These are phyloP conservation scores for Acropora tenuis DNA, from an alignment of 64 coral and sea anemone genomes.

Conservation along the genomic window DNA sequence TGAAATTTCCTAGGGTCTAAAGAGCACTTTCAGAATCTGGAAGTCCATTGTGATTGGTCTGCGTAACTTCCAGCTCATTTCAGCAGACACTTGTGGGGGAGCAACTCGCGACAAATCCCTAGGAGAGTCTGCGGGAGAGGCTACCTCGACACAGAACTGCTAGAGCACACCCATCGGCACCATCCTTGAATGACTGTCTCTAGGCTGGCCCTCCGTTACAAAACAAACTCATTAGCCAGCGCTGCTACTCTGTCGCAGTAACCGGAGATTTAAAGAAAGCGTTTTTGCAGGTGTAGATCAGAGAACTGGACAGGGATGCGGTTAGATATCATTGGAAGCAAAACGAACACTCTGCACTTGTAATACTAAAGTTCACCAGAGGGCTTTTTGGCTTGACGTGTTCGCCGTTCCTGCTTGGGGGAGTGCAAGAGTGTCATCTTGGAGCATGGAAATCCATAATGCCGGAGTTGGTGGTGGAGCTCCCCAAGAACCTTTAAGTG, in stretches of 20 bases:
- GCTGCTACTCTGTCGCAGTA: neutral
- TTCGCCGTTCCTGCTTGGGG: slow-evolving; percentile 5
- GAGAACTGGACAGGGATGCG: slow-evolving; percentile 8
- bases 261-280: slow-evolving; percentile 5
- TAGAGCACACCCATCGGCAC: neutral
- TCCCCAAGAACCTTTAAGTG: neutral
- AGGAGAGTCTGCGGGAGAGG: too few species aligned
- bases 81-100: too few species aligned
- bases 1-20: too few species aligned
- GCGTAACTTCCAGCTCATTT: too few species aligned
- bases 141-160: too few species aligned
- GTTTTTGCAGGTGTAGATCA: slow-evolving; percentile 9
- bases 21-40: too few species aligned
- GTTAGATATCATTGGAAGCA: slow-evolving; percentile 18
- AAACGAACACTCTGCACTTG: neutral
- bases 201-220: neutral
- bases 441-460: neutral
- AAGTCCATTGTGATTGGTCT: too few species aligned
- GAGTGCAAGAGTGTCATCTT: neutral
- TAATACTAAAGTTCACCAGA: neutral
- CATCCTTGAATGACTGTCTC: slow-evolving; percentile 28
- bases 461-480: neutral
- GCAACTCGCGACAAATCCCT: too few species aligned
- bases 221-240: slow-evolving; percentile 11
- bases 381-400: slow-evolving; percentile 13